Evolutionary conservation across 1,140 invertebrate species (phyloP).

Genomic region (Penaeus japonicus): DNA sequence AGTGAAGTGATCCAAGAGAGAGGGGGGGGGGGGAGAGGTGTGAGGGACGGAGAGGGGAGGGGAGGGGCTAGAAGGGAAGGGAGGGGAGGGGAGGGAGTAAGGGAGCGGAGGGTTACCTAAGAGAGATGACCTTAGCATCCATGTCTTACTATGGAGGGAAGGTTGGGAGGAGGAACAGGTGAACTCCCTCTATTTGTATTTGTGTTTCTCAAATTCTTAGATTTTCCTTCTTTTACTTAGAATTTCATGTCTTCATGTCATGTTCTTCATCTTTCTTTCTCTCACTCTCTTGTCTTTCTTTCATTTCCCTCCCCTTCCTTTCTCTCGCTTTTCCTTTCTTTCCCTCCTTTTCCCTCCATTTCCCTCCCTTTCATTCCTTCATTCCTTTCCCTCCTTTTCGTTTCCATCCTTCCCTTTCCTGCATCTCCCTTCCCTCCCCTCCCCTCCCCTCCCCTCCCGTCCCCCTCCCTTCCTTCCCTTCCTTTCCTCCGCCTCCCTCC

Average conservation of each 20-base stretch:
- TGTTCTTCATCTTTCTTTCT: neutral
- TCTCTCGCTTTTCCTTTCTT: neutral
- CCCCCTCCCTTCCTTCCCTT: neutral
- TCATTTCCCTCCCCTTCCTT: neutral
- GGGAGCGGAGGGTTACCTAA: no score
- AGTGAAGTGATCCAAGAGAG: no score
- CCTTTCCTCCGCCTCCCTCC: neutral
- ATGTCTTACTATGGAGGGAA: no score
- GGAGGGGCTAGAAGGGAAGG: no score
- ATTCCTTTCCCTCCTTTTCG: neutral
- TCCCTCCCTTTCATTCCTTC: no score
- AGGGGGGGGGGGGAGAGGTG: no score
- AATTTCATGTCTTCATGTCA: neutral
- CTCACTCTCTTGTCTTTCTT: neutral
- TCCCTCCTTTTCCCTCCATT: no score
- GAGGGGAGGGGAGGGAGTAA: no score
- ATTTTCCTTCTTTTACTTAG: neutral
- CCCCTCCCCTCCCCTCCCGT: neutral
- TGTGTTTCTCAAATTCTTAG: neutral
- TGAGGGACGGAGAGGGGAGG: no score
- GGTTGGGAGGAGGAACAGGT: no score
- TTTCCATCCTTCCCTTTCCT: neutral
- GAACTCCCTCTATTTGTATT: neutral
- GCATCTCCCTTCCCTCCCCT: neutral
- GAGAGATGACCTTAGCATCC: no score